Base-by-base conservation (phyloP, 2,888 invertebrate genomes). In the Sipha maydis region DNA sequence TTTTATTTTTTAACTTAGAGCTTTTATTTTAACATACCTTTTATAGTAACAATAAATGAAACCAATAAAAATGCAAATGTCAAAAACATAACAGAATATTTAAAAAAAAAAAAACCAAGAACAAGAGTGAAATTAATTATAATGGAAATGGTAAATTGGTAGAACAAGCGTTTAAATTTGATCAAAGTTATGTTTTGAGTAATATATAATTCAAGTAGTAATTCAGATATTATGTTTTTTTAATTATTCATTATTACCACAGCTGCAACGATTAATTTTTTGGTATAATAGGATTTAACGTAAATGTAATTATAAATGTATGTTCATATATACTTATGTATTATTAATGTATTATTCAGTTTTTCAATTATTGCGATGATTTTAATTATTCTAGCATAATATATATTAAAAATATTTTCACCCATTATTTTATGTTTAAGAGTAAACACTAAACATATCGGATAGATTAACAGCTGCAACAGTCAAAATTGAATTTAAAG, bases 401-500 rank as follows among this genome's bases (percentile, higher is more conserved):
- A 28, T 28, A 69, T 75, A 21, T 75, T 38, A 0, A 38, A 73
- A 17, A 75, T 21, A 5, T 75, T 75, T 21, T 38, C 21, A 38
- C 38, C 21, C 17, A 8, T 38, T 38, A 17, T 38, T 34, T 75
- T 7, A 75, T 25, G 8, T 75, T 38, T 38, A 75, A 19, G 21
- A 41, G 25, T 41, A 41, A 76, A 61, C 79, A 38, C 56, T 17
- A 25, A 38, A 80, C 61, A 67, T 38, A 67, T n/a, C 11, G 8
- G 71, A 54, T 69, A 54, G 41, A 71, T 83, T 83, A 73, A 48
- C 73, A 83, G 73, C 38, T 83, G n/a, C 21, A 75, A 54, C 19
- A 25, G n/a, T 76, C 38, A 14, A 28, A 75, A 84, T 84, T 75
- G 75, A 84, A 84, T 84, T 76, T 56, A 21, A 38, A 38, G 75